A percentile compares a stretch with the other conserved stretches of the same genome.
phyloP scores from a whole-genome alignment of 1,140 invertebrate genomes.

The Panulirus ornatus region DNA sequence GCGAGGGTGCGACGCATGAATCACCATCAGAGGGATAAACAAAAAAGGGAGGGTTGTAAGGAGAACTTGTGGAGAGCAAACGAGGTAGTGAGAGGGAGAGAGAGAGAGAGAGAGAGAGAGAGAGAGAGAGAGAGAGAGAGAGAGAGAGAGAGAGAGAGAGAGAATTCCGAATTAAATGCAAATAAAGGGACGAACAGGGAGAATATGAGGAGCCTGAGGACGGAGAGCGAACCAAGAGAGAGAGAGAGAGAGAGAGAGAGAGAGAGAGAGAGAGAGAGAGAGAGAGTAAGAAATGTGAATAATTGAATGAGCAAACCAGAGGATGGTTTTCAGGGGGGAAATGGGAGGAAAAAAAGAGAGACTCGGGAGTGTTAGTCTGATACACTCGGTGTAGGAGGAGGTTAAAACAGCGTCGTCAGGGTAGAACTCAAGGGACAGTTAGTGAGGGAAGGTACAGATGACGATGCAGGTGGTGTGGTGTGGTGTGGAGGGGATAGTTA shows the following conservation, averaged over 20 bases:
- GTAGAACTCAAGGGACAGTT: no score
- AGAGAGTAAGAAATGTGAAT: not conserved
- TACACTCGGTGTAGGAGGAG: no score
- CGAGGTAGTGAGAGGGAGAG: slow-evolving; percentile 32
- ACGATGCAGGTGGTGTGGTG: no score
- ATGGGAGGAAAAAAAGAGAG: not conserved
- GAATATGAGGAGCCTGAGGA: slow-evolving; percentile 3
- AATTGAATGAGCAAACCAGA: no score
- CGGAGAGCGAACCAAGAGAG: slow-evolving; percentile 17
- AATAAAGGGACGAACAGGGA: not conserved
- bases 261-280: not conserved
- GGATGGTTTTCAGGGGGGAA: no score
- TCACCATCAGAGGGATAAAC: not conserved
- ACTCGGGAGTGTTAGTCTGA: not conserved
- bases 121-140: slow-evolving; percentile 22
- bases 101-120: slow-evolving; percentile 42
- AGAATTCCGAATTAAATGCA: not conserved
- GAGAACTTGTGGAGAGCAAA: not conserved
- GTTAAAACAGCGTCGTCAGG: no score
- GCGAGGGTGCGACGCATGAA: no score
- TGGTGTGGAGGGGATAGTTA: no score
- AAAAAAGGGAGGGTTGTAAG: not conserved
- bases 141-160: slow-evolving; percentile 13
- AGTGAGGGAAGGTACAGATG: no score
- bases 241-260: slow-evolving; percentile 13